Conservation (phyloP, 2,113 vertebrate genomes). For the Pogonocichla stellata region DNA sequence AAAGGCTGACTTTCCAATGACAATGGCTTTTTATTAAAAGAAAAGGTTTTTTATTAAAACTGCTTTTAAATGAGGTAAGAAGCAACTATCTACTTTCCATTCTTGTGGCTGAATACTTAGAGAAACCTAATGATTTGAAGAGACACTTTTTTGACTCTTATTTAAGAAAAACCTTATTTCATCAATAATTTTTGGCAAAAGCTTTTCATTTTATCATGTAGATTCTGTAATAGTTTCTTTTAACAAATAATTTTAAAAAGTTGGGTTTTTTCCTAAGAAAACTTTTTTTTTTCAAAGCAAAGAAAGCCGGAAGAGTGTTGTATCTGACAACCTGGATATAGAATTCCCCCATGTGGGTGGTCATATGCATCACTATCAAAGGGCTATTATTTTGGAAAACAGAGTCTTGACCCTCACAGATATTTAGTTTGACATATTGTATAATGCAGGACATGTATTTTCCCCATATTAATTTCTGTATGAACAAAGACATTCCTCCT, state of each 20-base stretch:
- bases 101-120: neutral
- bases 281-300: neutral
- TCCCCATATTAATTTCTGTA: neutral
- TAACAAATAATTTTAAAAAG: neutral
- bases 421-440: neutral
- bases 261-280: neutral
- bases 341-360: neutral
- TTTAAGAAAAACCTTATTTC: neutral
- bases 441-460: neutral
- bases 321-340: neutral
- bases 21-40: neutral
- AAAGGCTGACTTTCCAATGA: neutral
- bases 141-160: neutral
- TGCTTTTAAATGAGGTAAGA: neutral
- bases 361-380: neutral
- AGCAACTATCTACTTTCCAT: rapidly evolving
- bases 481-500: neutral
- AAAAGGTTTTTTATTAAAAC: neutral
- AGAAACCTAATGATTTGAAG: neutral
- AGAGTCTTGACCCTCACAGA: neutral
- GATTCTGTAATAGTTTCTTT: neutral
- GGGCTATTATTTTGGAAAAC: neutral
- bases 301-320: neutral
- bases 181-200: neutral
- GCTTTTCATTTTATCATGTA: neutral